These are phyloP conservation scores for Zeuzera pyrina DNA, from an alignment of 2,888 invertebrate species.

Conservation along the genomic window DNA sequence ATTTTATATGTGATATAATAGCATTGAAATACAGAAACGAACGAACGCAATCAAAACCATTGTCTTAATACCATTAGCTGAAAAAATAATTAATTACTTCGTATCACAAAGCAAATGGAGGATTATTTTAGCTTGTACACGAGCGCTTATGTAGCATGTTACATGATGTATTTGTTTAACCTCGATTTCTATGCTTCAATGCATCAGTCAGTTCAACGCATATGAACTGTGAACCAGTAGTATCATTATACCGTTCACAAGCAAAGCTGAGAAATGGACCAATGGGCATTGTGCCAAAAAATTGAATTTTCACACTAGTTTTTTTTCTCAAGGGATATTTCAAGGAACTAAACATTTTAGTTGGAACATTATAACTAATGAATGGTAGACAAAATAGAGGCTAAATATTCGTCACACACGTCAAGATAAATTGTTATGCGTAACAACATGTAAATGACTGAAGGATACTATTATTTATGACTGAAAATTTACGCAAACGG, in stretches of 20 bases:
- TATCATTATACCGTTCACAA: conserved; percentile 47
- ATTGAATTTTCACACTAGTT: conserved; percentile 27
- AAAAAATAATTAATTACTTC: conserved; percentile 57
- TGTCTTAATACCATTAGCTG: conserved; percentile 42
- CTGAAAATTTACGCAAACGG: conserved; percentile 18
- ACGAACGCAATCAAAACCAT: no score
- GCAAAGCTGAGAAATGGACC: conserved; percentile 53
- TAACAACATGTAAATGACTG: conserved; percentile 52
- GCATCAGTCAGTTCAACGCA: conserved; percentile 50
- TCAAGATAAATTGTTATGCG: conserved; percentile 48
- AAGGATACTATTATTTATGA: conserved; percentile 35
- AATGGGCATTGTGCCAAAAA: conserved; percentile 51
- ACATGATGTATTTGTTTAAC: conserved; percentile 40
- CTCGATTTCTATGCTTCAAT: conserved; percentile 57
- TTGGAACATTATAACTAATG: conserved; percentile 33
- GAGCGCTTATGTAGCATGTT: no score
- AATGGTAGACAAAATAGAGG: conserved; percentile 48
- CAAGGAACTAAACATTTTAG: conserved; percentile 25
- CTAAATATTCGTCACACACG: conserved; percentile 51
- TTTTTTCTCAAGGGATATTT: conserved; percentile 41
- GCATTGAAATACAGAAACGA: no score
- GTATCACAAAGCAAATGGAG: no score
- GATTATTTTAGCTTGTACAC: no score
- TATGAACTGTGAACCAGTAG: conserved; percentile 61
- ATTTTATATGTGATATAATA: no score